A percentile compares a stretch with the other conserved stretches of the same genome.
phyloP scores from a whole-genome alignment of 2,113 vertebrate species.

The Vulpes lagopus region DNA sequence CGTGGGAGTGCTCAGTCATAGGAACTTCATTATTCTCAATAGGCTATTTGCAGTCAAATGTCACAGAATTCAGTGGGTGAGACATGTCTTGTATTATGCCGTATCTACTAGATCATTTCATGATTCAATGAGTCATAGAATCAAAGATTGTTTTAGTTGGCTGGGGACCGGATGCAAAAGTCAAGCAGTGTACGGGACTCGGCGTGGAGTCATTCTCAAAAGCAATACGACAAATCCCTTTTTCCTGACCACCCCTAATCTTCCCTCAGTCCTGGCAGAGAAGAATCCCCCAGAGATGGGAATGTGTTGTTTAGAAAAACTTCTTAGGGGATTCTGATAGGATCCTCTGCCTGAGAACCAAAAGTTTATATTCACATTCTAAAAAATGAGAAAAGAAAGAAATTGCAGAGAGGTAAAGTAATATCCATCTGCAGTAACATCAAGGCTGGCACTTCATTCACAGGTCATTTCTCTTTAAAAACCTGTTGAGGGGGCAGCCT shows the following conservation, averaged over 20 bases:
- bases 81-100: neutral
- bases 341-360: neutral
- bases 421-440: neutral
- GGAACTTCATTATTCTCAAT: slow-evolving; percentile 3
- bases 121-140: slow-evolving; percentile 50
- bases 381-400: neutral
- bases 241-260: neutral
- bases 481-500: neutral
- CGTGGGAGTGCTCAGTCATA: neutral
- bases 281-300: neutral
- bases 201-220: neutral
- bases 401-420: neutral
- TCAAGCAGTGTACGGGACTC: neutral
- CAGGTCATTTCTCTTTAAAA: slow-evolving; percentile 24
- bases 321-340: neutral
- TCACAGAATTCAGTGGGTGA: slow-evolving; percentile 23
- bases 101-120: slow-evolving; percentile 49
- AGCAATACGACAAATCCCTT: neutral
- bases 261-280: neutral
- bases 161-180: neutral
- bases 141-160: slow-evolving; percentile 51
- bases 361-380: neutral
- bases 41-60: slow-evolving; percentile 17
- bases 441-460: neutral
- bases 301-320: neutral